Evolutionary conservation across 2,888 invertebrate genomes (phyloP).

Genomic region (Scaptomyza cyrtandrae): DNA sequence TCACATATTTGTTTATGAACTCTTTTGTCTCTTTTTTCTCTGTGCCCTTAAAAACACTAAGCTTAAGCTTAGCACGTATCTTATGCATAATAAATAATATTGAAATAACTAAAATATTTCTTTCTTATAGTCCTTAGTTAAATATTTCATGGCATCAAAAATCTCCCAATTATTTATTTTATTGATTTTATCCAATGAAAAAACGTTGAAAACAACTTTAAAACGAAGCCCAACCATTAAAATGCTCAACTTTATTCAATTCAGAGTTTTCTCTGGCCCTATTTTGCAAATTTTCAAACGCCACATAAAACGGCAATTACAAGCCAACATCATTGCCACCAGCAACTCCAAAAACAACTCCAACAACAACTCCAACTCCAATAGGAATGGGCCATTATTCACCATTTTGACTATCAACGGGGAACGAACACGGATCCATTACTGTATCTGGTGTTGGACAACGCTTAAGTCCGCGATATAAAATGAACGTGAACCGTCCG

Average conservation of each 20-base stretch:
- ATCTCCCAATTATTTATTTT: too few species aligned
- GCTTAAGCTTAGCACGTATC: too few species aligned
- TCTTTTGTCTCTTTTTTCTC: too few species aligned
- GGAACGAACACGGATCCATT: slow-evolving; percentile 68
- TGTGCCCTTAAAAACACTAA: too few species aligned
- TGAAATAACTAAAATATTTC: too few species aligned
- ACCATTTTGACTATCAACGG: slow-evolving; percentile 29
- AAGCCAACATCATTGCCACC: slow-evolving; percentile 31
- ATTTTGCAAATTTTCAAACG: slow-evolving; percentile 45
- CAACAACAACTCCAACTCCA: not conserved
- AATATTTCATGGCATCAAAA: too few species aligned
- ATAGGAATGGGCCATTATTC: slow-evolving; percentile 26
- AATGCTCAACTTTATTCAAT: not conserved
- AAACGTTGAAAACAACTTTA: not conserved
- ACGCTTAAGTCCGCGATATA: slow-evolving; percentile 71
- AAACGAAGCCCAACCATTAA: not conserved
- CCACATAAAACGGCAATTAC: slow-evolving; percentile 46
- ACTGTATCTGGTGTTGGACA: slow-evolving; percentile 76
- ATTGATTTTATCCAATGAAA: not conserved
- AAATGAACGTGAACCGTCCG: slow-evolving; percentile 65
- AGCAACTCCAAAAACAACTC: not conserved
- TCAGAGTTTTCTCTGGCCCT: not conserved
- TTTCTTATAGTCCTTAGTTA: too few species aligned
- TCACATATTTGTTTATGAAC: too few species aligned
- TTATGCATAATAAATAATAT: too few species aligned